Evolutionary conservation across 1,140 invertebrate genomes (phyloP).

Genomic region (Drosophila arizonae): DNA sequence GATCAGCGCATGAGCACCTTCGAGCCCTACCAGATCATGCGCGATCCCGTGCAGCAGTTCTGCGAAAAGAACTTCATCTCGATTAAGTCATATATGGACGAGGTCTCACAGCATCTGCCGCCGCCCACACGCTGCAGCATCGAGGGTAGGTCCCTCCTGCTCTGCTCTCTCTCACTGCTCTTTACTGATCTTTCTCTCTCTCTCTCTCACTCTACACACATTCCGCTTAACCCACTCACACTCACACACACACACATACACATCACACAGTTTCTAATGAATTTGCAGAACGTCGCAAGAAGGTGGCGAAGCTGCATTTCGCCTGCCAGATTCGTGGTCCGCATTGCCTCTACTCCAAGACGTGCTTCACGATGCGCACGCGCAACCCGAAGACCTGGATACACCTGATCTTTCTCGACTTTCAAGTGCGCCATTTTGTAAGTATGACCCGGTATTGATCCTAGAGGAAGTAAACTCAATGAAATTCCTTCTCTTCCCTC

Average conservation of each 20-base stretch:
- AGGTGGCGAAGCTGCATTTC: slow-evolving; percentile 94
- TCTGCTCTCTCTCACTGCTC: not conserved
- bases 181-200: not conserved
- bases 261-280: slow-evolving; percentile 81
- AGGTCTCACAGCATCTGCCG: slow-evolving; percentile 92
- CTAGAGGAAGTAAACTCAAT: not conserved
- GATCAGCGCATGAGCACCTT: slow-evolving; percentile 92
- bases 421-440: slow-evolving; percentile 86
- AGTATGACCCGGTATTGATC: slow-evolving; percentile 24
- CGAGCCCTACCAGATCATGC: slow-evolving; percentile 91
- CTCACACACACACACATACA: slow-evolving; percentile 47
- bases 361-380: slow-evolving; percentile 93
- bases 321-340: slow-evolving; percentile 92
- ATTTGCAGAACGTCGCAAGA: slow-evolving; percentile 90
- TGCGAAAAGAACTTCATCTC: slow-evolving; percentile 96
- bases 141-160: slow-evolving; percentile 86
- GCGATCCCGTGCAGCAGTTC: slow-evolving; percentile 96
- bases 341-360: slow-evolving; percentile 94
- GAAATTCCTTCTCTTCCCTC: slow-evolving; percentile 14
- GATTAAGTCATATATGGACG: slow-evolving; percentile 95
- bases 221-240: slow-evolving; percentile 25
- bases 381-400: slow-evolving; percentile 95
- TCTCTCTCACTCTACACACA: not conserved
- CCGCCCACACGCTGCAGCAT: slow-evolving; percentile 95
- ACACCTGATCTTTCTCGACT: slow-evolving; percentile 96